Evolutionary conservation across 2,888 invertebrate species (phyloP), one percentile per base, ranked within the genome.

Genomic region (Apomyelois bistriatella): DNA sequence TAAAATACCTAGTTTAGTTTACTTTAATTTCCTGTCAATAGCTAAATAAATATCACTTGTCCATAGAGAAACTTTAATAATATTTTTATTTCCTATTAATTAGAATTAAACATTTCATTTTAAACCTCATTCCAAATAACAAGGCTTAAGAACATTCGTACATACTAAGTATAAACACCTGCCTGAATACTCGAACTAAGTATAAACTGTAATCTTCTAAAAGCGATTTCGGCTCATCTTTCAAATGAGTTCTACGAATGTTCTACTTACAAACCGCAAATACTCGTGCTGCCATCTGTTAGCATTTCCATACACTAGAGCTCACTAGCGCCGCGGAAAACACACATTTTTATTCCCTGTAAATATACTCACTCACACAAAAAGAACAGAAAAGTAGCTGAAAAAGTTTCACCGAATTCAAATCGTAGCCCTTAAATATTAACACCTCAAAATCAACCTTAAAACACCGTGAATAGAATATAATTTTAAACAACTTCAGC

Each of bases 291-390:
- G 86, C 82, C 88, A 88, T 87, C 89, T 88, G 61, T 66, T 56
- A 66, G 57, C 53, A 53, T 57, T 65, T 65, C 62, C 55, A 56
- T 40, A 66, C 61, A 85, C 66, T 66, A 43, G 37, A 65, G 68
- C 75, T 74, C 85, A 85, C 82, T 85, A 86, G 85, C 89, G 88
- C 88, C 87, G 74, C 73, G 52, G 52, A 52, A 58, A 61, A 69
- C 72, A 66, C 72, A 74, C 71, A 70, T 76, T 80, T 81, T 79
- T 78, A 74, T 69, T 17, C 58, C 49, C 52, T 66, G 58, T 78
- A 67, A 58, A 56, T 58, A 82, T 66, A 61, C 57, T 61, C 69
- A 83, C 85, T 55, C 81, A 79, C 79, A 82, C 82, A 68, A 36
- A 36, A 58, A 56, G 5, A 46, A 53, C 53, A 56, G 70, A 78